Conservation (phyloP, 2,797 vertebrate species). For the Sebastes elongatus region DNA sequence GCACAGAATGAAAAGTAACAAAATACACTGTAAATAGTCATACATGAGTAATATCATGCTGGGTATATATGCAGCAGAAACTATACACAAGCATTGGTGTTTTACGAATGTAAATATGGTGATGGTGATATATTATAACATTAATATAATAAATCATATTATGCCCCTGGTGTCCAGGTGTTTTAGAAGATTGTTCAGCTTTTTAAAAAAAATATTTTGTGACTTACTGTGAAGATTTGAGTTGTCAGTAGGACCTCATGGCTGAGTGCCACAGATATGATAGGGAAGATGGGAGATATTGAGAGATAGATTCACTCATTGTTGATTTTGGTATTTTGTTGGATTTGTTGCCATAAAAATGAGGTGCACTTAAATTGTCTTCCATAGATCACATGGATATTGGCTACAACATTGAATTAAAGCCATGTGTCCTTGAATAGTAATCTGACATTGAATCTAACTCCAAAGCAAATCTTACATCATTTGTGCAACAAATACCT, state of each 20-base stretch:
- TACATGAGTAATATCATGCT: not conserved
- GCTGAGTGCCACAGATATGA: not conserved
- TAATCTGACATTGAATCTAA: not conserved
- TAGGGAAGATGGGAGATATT: not conserved
- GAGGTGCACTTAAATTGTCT: not conserved
- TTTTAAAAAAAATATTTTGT: not conserved
- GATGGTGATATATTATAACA: not conserved
- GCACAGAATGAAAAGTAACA: not conserved
- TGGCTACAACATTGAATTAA: not conserved
- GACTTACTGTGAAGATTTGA: not conserved
- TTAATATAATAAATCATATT: not conserved
- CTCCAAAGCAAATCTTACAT: not conserved
- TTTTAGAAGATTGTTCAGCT: not conserved
- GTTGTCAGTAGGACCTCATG: not conserved
- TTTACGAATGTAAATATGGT: not conserved
- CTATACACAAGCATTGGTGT: not conserved
- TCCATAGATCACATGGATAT: not conserved
- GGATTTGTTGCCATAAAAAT: not conserved
- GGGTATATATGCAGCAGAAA: not conserved
- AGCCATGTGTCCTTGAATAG: conserved; percentile 1
- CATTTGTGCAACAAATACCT: not conserved
- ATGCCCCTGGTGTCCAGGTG: not conserved
- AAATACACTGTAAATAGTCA: not conserved
- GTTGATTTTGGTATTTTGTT: not conserved
- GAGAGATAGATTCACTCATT: not conserved